Base-by-base conservation (phyloP, 1,140 invertebrate species). In the Oryctes rhinoceros region DNA sequence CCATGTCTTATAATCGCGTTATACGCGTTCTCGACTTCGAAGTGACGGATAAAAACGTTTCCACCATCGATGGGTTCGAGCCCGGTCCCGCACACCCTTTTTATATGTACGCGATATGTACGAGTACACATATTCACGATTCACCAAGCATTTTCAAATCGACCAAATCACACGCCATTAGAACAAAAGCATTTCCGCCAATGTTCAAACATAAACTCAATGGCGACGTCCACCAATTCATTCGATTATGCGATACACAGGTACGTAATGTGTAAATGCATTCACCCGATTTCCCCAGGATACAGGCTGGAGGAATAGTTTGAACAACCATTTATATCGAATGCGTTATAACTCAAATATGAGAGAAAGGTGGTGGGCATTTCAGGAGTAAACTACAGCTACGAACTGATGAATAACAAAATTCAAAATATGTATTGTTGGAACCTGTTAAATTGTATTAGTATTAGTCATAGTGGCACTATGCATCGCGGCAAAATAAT, bases 11-110 rank as follows among this genome's bases (percentile, higher is more conserved):
- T 81, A 83, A 83, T 83, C 82, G 82, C 77, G 81, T 83, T 81
- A 81, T 80, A 83, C 82, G 82, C 82, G 59, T 80, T 80, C 82
- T 80, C 81, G 82, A 81, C 80, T 80, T 75, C 62, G 65, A 81
- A 81, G 81, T 83, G 82, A 80, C 53, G 53, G 81, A 81, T 81
- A 82, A 82, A 82, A 82, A 82, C 78, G 76, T 76, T 76, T 76
- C 75, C 75, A 76, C 75, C 44, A 44, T 76, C 47, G 13, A 48
- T 20, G 75, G 35, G 13, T 24, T 44, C 37, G 37, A 37, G 24
- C 35, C 65, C 30, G 15, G 30, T 74, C 67, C 18, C 49, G 5
- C 76, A 48, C 74, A 30, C 49, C 77, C 62, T 24, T 75, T 76
- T 49, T 71, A 65, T 53, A 75, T 75, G 79, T 80, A 67, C 13